Conservation (phyloP, 2,797 vertebrate genomes). For the Chromis chromis region DNA sequence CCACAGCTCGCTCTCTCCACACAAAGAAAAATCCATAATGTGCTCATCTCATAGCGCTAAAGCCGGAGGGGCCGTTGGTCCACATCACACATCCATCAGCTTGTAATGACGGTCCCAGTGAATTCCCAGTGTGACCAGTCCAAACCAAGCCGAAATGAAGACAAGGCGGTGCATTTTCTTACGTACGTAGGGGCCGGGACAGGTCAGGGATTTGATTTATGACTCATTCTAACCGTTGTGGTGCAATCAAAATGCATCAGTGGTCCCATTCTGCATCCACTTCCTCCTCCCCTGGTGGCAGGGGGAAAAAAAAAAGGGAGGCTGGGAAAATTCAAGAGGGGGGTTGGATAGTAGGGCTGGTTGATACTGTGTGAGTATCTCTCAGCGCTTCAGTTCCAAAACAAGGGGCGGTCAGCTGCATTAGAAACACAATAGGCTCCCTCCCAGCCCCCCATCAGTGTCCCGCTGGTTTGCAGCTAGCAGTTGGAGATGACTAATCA, state of each 20-base stretch:
- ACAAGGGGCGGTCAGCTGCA: conserved; percentile 52
- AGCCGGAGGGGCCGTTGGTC: conserved; percentile 5
- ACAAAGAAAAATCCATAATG: conserved; percentile 25
- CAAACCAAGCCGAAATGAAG: conserved; percentile 28
- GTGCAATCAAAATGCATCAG: conserved; percentile 64
- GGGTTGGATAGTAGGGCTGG: conserved; percentile 23
- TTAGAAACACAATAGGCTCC: conserved; percentile 67
- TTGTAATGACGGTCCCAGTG: conserved; percentile 26
- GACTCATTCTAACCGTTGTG: conserved; percentile 53
- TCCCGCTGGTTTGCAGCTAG: conserved; percentile 2
- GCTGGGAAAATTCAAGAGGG: conserved; percentile 17
- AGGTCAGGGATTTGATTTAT: conserved; percentile 63
- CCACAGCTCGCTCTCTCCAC: conserved; percentile 4
- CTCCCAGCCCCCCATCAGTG: conserved; percentile 33
- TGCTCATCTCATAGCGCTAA: conserved; percentile 16
- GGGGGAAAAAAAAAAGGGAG: not conserved
- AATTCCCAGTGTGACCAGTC: conserved; percentile 50
- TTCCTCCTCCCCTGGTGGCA: conserved; percentile 18
- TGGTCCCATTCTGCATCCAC: conserved; percentile 40
- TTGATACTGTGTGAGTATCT: conserved; percentile 32
- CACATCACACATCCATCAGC: conserved; percentile 31
- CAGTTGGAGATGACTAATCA: not conserved
- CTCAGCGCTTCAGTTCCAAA: conserved; percentile 43
- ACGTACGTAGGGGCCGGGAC: conserved; percentile 28
- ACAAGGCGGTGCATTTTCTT: conserved; percentile 5